Evolutionary conservation across 2,888 invertebrate species (phyloP).

Genomic region (Microctonus hyperodae): DNA sequence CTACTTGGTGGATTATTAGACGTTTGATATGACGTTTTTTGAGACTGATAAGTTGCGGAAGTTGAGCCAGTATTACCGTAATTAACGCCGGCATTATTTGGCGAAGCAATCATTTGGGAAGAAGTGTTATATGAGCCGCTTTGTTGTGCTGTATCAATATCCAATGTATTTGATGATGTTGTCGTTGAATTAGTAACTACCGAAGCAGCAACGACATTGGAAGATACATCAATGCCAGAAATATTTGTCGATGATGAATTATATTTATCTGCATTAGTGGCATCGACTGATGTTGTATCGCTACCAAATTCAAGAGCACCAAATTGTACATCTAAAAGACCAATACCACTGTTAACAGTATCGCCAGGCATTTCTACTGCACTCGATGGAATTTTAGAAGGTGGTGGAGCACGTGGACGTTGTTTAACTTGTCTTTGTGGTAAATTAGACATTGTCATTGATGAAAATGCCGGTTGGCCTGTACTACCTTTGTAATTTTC

Average conservation of each 20-base stretch:
- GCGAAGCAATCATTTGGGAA: slow-evolving; percentile 45
- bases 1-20: slow-evolving; percentile 57
- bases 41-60: slow-evolving; percentile 40
- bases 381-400: slow-evolving; percentile 83
- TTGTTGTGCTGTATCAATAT: slow-evolving; percentile 54
- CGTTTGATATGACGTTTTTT: slow-evolving; percentile 62
- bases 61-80: slow-evolving; percentile 47
- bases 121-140: slow-evolving; percentile 46
- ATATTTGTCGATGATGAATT: slow-evolving; percentile 58
- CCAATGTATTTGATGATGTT: slow-evolving; percentile 52
- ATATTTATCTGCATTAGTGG: slow-evolving; percentile 63
- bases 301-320: slow-evolving; percentile 83
- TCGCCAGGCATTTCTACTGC: slow-evolving; percentile 98
- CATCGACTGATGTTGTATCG: slow-evolving; percentile 65
- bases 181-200: slow-evolving; percentile 46
- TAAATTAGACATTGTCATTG: slow-evolving; percentile 52
- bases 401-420: slow-evolving; percentile 60
- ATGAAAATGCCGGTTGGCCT: slow-evolving; percentile 56
- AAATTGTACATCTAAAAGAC: slow-evolving; percentile 91
- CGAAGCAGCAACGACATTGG: slow-evolving; percentile 45
- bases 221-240: slow-evolving; percentile 53
- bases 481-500: slow-evolving; percentile 65
- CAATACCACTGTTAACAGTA: slow-evolving; percentile 74
- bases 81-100: slow-evolving; percentile 51
- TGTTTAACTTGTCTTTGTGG: slow-evolving; percentile 57